Evolutionary conservation across 2,113 vertebrate species (phyloP).

Genomic region (Gavia stellata): DNA sequence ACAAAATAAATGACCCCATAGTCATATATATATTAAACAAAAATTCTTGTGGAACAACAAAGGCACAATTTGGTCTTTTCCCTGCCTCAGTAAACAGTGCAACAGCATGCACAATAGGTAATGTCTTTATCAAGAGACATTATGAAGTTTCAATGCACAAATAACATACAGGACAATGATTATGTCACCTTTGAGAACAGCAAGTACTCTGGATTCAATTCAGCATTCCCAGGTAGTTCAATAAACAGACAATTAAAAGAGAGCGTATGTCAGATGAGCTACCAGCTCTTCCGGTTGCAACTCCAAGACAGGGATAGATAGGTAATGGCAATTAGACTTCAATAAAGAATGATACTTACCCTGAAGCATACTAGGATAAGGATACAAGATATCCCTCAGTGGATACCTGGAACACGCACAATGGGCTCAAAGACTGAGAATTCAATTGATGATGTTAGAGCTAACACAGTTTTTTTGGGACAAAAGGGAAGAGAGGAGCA

Average conservation of each 20-base stretch:
- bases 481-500: not conserved
- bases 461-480: not conserved
- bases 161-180: not conserved
- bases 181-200: not conserved
- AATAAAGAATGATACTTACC: not conserved
- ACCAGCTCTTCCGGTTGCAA: not conserved
- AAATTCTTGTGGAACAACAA: not conserved
- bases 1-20: not conserved
- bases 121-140: not conserved
- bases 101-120: not conserved
- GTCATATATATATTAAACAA: not conserved
- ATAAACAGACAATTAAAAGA: not conserved
- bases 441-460: not conserved
- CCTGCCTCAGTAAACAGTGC: not conserved
- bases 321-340: not conserved
- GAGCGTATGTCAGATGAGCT: rapidly evolving
- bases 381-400: not conserved
- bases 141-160: not conserved
- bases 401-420: not conserved
- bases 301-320: not conserved
- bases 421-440: not conserved
- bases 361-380: not conserved
- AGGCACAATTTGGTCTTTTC: not conserved
- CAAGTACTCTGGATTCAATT: not conserved
- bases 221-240: not conserved